Percentiles rank a stretch among this genome's conserved stretches.
Evolutionary conservation across 2,113 vertebrate genomes (phyloP).

Genomic region (Mellivora capensis): DNA sequence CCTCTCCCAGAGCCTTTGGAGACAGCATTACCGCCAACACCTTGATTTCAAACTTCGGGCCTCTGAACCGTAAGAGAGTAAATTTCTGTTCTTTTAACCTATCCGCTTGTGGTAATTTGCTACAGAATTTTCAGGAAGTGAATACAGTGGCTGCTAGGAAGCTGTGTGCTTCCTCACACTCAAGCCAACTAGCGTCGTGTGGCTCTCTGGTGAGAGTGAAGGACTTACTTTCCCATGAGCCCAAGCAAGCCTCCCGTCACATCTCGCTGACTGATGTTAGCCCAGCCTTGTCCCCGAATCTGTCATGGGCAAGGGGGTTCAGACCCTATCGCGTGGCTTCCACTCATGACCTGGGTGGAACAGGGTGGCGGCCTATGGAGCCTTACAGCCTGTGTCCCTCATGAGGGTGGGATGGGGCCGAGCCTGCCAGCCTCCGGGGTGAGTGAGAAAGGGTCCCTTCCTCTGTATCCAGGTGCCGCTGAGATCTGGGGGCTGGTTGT

Average conservation of each 20-base stretch:
- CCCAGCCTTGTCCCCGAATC: background rate
- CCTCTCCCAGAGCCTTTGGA: background rate
- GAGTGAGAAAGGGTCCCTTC: background rate
- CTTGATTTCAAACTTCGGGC: background rate
- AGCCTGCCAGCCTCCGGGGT: background rate
- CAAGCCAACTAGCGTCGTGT: too few relatives aligned
- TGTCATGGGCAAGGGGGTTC: background rate
- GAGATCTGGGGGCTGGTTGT: background rate
- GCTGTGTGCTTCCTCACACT: background rate
- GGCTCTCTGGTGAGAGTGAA: background rate
- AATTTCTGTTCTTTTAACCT: background rate
- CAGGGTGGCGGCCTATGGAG: fast-evolving
- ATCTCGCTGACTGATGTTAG: background rate
- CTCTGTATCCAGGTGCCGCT: too few relatives aligned
- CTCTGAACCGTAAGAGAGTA: background rate
- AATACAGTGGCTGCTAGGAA: background rate
- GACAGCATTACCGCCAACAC: background rate
- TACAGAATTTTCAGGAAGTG: background rate
- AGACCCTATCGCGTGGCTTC: fast-evolving
- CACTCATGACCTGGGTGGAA: background rate
- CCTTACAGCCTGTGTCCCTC: background rate
- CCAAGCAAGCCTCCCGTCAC: too few relatives aligned
- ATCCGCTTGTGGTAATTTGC: background rate
- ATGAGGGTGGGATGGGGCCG: background rate
- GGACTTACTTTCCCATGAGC: background rate